A percentile compares a stretch with the other conserved stretches of the same genome.
These are phyloP conservation scores for Procambarus clarkii DNA, from an alignment of 1,140 invertebrate genomes.

Conservation along the genomic window DNA sequence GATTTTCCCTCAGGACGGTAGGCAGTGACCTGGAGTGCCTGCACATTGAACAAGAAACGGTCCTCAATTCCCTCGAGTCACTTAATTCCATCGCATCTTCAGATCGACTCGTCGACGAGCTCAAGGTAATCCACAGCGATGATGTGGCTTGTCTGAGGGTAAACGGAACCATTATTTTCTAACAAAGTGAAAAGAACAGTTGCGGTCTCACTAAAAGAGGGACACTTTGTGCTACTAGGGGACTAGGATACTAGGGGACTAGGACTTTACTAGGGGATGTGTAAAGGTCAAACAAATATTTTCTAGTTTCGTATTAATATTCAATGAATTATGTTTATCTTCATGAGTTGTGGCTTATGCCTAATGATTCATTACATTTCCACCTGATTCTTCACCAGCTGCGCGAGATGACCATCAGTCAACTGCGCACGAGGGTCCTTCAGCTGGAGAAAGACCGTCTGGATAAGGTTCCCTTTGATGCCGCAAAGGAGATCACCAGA, in stretches of 20 bases:
- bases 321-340: too few species aligned
- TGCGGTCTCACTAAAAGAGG: too few species aligned
- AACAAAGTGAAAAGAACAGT: too few species aligned
- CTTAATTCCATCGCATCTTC: constrained; percentile 69
- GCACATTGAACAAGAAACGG: constrained; percentile 68
- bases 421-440: constrained; percentile 73
- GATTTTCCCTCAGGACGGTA: constrained; percentile 45
- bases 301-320: too few species aligned
- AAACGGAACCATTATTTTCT: too few species aligned
- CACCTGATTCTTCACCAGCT: constrained; percentile 58
- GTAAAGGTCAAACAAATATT: too few species aligned
- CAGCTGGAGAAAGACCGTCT: constrained; percentile 74
- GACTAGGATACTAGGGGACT: too few species aligned
- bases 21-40: constrained; percentile 70
- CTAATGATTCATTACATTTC: too few species aligned
- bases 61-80: constrained; percentile 67
- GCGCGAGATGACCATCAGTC: constrained; percentile 74
- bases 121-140: constrained; percentile 69
- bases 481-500: constrained; percentile 73
- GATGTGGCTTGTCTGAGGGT: too few species aligned
- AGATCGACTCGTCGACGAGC: constrained; percentile 68
- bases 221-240: too few species aligned
- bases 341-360: too few species aligned
- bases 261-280: too few species aligned
- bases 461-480: constrained; percentile 74